phyloP scores from a whole-genome alignment of 2,797 vertebrate genomes.

The Alauda arvensis region DNA sequence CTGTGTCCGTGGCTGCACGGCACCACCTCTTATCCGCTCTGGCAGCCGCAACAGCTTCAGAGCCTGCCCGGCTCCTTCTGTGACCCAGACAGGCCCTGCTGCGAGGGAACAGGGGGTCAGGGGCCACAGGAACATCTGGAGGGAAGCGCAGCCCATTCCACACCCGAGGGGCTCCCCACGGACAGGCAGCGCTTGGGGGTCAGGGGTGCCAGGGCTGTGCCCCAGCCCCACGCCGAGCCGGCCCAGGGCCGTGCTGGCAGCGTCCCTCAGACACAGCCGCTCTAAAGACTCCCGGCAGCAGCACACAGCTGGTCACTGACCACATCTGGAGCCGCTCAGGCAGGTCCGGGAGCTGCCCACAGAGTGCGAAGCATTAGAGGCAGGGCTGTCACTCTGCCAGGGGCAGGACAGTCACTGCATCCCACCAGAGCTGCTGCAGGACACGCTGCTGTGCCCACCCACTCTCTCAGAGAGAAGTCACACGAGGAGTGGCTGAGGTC shows the following conservation, averaged over 20 bases:
- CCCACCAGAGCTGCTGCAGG: not conserved
- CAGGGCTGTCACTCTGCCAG: not conserved
- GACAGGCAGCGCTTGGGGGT: not conserved
- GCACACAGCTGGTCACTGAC: not conserved
- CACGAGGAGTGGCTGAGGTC: not conserved
- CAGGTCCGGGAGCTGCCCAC: not conserved
- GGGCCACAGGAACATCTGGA: conserved; percentile 28
- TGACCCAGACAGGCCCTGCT: conserved; percentile 40
- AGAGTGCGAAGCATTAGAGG: accelerated
- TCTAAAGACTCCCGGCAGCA: not conserved
- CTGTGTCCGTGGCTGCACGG: not conserved
- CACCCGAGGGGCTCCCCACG: not conserved
- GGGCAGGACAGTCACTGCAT: not conserved
- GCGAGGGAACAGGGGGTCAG: conserved; percentile 22
- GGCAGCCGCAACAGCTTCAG: not conserved
- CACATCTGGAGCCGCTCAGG: not conserved
- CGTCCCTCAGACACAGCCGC: not conserved
- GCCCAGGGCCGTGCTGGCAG: not conserved
- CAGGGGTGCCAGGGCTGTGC: not conserved
- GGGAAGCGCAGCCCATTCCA: not conserved
- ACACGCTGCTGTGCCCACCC: not conserved
- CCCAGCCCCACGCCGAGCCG: not conserved
- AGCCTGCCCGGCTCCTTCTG: not conserved
- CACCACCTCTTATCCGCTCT: accelerated
- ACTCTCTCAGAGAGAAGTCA: not conserved